These are phyloP conservation scores for Scelioninae gen. 2 DNA, from an alignment of 2,888 invertebrate genomes.

Conservation along the genomic window DNA sequence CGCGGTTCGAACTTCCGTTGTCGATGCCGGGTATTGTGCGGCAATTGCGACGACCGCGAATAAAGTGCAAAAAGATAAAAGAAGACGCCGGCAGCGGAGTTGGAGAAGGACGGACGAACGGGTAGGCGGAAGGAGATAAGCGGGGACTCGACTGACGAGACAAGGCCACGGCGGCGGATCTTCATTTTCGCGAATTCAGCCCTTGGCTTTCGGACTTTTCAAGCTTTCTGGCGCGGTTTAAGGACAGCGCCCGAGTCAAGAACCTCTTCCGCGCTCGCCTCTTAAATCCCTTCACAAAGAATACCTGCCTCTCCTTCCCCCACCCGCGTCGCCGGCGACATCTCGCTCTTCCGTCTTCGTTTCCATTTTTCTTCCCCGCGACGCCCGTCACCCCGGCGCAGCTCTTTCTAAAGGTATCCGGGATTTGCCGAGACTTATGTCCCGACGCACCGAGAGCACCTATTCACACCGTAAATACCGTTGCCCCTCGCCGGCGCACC, in stretches of 20 bases:
- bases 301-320: constrained; percentile 60
- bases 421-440: constrained; percentile 55
- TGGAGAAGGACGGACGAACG: constrained; percentile 10
- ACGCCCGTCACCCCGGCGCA: constrained; percentile 31
- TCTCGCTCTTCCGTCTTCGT: constrained; percentile 35
- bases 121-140: constrained; percentile 33
- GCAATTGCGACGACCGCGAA: constrained; percentile 57
- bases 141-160: constrained; percentile 41
- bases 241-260: constrained; percentile 69
- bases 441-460: constrained; percentile 63
- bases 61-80: constrained; percentile 55
- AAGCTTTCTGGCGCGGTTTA: constrained; percentile 68
- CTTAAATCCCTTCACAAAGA: constrained; percentile 70
- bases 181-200: constrained; percentile 69
- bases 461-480: constrained; percentile 66
- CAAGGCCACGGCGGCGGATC: constrained; percentile 63
- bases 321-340: constrained; percentile 1
- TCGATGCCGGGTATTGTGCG: constrained; percentile 54
- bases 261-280: constrained; percentile 65
- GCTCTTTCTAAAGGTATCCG: constrained; percentile 50
- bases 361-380: constrained; percentile 32
- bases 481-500: constrained; percentile 64
- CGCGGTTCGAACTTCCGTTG: constrained; percentile 49
- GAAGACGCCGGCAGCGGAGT: constrained; percentile 19
- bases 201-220: constrained; percentile 68